A percentile compares a stretch with the other conserved stretches of the same genome.
phyloP scores from a whole-genome alignment of 2,797 vertebrate species.

The Dendrocincla tyrannina region DNA sequence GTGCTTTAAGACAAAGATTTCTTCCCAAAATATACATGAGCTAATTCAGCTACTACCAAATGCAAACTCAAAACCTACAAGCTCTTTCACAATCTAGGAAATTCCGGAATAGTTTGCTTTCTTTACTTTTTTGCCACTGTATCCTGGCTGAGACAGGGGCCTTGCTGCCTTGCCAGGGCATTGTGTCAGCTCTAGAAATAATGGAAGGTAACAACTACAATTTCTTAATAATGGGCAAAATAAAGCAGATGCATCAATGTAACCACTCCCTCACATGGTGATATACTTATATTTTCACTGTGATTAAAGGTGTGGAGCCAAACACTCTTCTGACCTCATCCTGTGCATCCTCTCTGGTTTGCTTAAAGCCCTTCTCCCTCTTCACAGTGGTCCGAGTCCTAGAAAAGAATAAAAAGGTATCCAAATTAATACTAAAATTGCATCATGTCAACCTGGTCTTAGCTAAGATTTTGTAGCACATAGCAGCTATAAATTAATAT shows the following conservation, averaged over 20 bases:
- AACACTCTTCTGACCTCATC: not conserved
- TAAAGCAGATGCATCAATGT: not conserved
- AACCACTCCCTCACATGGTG: not conserved
- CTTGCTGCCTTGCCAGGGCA: not conserved
- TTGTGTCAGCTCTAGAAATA: not conserved
- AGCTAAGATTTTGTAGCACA: not conserved
- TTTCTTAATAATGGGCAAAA: not conserved
- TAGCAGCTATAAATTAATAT: not conserved
- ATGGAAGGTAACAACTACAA: not conserved
- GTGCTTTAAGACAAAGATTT: not conserved
- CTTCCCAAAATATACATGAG: not conserved
- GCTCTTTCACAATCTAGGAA: not conserved
- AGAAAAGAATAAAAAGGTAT: not conserved
- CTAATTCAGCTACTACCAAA: not conserved
- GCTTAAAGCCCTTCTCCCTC: not conserved
- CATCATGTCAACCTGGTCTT: not conserved
- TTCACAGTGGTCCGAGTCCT: not conserved
- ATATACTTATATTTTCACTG: not conserved
- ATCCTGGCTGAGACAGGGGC: not conserved
- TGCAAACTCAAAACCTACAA: not conserved
- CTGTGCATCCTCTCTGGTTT: not conserved
- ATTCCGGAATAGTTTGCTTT: not conserved
- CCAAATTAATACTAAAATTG: not conserved
- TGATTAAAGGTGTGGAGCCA: not conserved
- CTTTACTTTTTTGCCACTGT: not conserved